These are phyloP conservation scores for Drosophila sturtevanti DNA, from an alignment of 1,140 invertebrate genomes.

Conservation along the genomic window DNA sequence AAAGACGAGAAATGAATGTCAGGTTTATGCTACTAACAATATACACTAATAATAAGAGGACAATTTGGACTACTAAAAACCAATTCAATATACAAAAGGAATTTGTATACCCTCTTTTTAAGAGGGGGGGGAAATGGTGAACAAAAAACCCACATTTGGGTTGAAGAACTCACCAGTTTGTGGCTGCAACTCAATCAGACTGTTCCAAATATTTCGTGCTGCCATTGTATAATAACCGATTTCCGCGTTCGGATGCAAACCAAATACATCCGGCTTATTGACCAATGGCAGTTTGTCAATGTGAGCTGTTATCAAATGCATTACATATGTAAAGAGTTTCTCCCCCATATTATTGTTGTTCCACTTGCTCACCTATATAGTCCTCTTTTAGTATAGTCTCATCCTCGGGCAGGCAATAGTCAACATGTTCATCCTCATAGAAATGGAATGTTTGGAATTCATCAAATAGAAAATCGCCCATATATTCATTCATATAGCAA, in stretches of 20 bases:
- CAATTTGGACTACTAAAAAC: not conserved
- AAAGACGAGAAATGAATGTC: constrained; percentile 1
- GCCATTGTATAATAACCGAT: constrained; percentile 95
- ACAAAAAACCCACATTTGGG: not conserved
- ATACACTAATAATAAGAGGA: too few relatives aligned
- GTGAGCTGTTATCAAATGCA: constrained; percentile 70
- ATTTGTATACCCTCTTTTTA: not conserved
- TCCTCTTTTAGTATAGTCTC: constrained; percentile 86
- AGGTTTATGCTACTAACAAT: too few relatives aligned
- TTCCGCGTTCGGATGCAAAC: constrained; percentile 95
- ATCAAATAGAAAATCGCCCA: constrained; percentile 96
- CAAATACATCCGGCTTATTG: constrained; percentile 93
- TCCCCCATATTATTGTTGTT: not conserved
- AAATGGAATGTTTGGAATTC: constrained; percentile 95
- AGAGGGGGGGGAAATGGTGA: constrained; percentile 10
- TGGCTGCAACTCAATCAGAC: constrained; percentile 93
- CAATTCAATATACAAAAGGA: not conserved
- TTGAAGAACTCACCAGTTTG: constrained; percentile 87
- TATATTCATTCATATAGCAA: constrained; percentile 96
- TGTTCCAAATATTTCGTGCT: constrained; percentile 91
- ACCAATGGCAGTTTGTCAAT: constrained; percentile 89
- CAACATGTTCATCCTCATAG: constrained; percentile 88
- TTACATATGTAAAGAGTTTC: constrained; percentile 59
- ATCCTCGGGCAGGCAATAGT: constrained; percentile 90
- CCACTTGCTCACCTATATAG: constrained; percentile 86